Evolutionary conservation across 1,140 invertebrate species (phyloP), one percentile per base, ranked within the genome.

Genomic region (Grapholita molesta): DNA sequence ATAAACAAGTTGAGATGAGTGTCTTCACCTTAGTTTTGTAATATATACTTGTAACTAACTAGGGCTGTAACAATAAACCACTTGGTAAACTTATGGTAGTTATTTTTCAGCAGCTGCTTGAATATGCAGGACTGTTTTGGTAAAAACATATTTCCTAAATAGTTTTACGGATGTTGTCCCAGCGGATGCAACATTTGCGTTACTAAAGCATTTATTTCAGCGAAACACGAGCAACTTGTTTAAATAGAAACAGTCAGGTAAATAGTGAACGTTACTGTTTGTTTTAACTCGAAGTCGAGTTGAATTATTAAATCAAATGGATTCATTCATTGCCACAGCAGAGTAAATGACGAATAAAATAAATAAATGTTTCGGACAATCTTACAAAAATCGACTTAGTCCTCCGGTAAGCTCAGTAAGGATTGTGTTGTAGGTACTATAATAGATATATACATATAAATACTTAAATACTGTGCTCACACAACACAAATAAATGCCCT

Each of bases 151-250:
- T 65, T 52, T 28, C 67, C 21, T 70, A 76, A 78, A 76, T 80
- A 78, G 70, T 78, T 80, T n/a, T 71, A 73, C 68, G 78, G 76
- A 74, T 76, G 78, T 76, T 70, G 66, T 73, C 78, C 74, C 76
- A 61, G 23, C 21, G 78, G 74, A 73, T 68, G 52, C 53, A 67
- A 72, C 68, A 68, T 65, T 72, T 70, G 65, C 69, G 69, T 69
- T 73, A 69, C 25, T 15, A 18, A n/a, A 25, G 12, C 69, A 57
- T 73, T 78, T 78, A 78, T 78, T 75, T 70, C 52, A 69, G 53
- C 53, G 65, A 67, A 76, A 71, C 69, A 69, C 48, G n/a, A 61
- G 25, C 23, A 28, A 61, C 25, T 61, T 61, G n/a, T 28, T 28
- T 28, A 28, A 61, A 61, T 61, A 61, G 25, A 18, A 61, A 30